A percentile compares a stretch with the other conserved stretches of the same genome.
phyloP scores from a whole-genome alignment of 1,140 invertebrate genomes.

The Drosophila pachea region DNA sequence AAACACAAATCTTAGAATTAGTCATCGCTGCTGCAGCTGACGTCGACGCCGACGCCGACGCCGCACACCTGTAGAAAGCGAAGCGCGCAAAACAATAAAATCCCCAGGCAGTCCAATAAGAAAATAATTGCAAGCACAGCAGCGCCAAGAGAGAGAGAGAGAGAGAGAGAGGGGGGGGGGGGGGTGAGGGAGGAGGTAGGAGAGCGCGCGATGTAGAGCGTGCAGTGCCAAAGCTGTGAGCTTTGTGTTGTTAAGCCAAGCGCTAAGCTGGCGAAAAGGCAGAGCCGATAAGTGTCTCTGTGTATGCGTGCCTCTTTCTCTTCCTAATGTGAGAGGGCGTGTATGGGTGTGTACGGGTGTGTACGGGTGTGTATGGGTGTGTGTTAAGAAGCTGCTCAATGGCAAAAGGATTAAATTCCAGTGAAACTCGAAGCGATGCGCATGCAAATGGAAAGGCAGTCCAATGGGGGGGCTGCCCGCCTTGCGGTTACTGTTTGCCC shows the following conservation, averaged over 20 bases:
- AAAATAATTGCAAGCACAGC: constrained; percentile 41
- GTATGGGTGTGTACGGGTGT: not conserved
- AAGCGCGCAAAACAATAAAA: constrained; percentile 35
- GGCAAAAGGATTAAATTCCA: constrained; percentile 35
- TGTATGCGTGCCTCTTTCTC: not conserved
- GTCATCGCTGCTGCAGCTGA: constrained; percentile 52
- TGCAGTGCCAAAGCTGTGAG: constrained; percentile 18
- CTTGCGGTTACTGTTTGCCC: constrained; percentile 32
- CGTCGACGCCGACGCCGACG: constrained; percentile 13
- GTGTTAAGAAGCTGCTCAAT: constrained; percentile 11
- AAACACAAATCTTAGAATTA: constrained; percentile 52
- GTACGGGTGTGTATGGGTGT: not conserved
- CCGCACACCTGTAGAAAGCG: constrained; percentile 64
- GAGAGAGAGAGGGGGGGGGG: constrained; percentile 3
- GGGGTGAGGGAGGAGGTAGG: not conserved
- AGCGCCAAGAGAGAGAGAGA: not conserved
- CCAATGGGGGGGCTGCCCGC: constrained; percentile 1
- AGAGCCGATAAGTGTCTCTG: constrained; percentile 14
- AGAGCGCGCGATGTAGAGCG: not conserved
- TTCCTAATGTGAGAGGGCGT: too few species aligned
- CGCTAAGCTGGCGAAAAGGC: constrained; percentile 40
- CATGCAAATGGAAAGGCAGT: constrained; percentile 35
- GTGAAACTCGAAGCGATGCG: constrained; percentile 35
- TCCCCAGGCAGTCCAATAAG: constrained; percentile 45
- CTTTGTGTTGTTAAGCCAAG: constrained; percentile 31